Percentiles rank a stretch among this genome's conserved stretches.
phyloP scores from a whole-genome alignment of 2,113 vertebrate genomes.

The Pomatostomus ruficeps region DNA sequence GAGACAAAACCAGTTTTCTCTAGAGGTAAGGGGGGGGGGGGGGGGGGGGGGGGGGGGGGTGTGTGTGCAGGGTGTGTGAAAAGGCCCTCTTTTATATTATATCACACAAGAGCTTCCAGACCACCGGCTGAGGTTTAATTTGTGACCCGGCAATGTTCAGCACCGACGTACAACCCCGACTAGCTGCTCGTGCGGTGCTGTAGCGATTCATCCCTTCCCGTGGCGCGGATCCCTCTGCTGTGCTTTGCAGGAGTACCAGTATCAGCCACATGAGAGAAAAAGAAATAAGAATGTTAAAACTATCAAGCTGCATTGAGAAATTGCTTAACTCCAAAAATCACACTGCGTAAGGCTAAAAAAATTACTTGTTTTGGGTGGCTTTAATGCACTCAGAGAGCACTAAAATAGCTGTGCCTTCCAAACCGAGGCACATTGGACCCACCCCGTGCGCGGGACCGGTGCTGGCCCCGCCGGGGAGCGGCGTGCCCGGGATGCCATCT shows the following conservation, averaged over 20 bases:
- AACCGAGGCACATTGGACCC: fast-evolving
- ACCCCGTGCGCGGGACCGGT: fast-evolving
- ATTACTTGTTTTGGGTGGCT: not conserved
- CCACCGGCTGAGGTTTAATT: not conserved
- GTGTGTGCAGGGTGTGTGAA: too few species aligned
- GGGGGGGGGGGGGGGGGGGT: too few species aligned
- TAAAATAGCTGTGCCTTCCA: not conserved
- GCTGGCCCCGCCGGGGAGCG: too few species aligned
- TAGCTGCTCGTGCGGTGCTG: fast-evolving
- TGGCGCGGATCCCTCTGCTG: fast-evolving
- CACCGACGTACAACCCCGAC: fast-evolving
- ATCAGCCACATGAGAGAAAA: fast-evolving
- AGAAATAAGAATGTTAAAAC: not conserved
- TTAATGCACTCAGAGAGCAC: not conserved
- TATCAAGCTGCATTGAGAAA: fast-evolving
- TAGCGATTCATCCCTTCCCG: not conserved
- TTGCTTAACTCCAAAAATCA: not conserved
- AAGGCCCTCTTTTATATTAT: fast-evolving
- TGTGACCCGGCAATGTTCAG: fast-evolving
- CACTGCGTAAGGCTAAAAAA: not conserved
- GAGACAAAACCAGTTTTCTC: not conserved
- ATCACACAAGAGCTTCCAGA: not conserved
- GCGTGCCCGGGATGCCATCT: not conserved
- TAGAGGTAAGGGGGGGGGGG: too few species aligned
- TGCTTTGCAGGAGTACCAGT: fast-evolving